Conservation (phyloP, 2,888 invertebrate genomes). For the Crepidodera aurea region DNA sequence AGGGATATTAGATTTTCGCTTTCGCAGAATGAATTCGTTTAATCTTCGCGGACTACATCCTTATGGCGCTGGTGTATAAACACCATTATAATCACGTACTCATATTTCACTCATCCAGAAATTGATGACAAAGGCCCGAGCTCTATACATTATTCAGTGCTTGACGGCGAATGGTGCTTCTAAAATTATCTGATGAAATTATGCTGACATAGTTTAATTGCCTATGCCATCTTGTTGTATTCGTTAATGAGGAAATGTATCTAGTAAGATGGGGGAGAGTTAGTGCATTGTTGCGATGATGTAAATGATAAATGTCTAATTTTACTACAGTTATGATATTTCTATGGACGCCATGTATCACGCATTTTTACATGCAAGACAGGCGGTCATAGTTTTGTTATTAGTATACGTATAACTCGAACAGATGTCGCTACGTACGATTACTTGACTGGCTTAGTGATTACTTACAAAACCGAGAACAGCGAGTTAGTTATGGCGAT, state of each 20-base stretch:
- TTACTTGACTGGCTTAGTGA: too few relatives aligned
- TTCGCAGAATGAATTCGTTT: slow-evolving; percentile 8
- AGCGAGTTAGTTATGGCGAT: too few relatives aligned
- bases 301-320: too few relatives aligned
- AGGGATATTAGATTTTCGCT: slow-evolving; percentile 8
- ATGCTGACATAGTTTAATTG: slow-evolving; percentile 30
- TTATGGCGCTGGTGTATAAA: slow-evolving; percentile 10
- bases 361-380: too few relatives aligned
- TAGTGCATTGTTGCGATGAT: slow-evolving; percentile 8
- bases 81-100: slow-evolving; percentile 23
- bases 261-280: slow-evolving; percentile 6
- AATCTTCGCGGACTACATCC: slow-evolving; percentile 8
- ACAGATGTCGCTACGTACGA: too few relatives aligned
- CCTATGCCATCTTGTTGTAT: slow-evolving; percentile 17
- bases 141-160: slow-evolving; percentile 19
- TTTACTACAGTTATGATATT: too few relatives aligned
- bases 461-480: too few relatives aligned
- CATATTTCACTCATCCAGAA: slow-evolving; percentile 28
- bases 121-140: slow-evolving; percentile 15
- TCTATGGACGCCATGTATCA: too few relatives aligned
- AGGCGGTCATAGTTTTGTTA: too few relatives aligned
- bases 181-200: slow-evolving; percentile 27
- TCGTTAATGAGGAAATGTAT: slow-evolving; percentile 23
- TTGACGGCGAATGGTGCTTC: slow-evolving; percentile 16
- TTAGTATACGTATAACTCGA: too few relatives aligned